Percentiles rank a stretch among this genome's conserved stretches.
Evolutionary conservation across 2,888 invertebrate species (phyloP).

Genomic region (Baronia brevicornis): DNA sequence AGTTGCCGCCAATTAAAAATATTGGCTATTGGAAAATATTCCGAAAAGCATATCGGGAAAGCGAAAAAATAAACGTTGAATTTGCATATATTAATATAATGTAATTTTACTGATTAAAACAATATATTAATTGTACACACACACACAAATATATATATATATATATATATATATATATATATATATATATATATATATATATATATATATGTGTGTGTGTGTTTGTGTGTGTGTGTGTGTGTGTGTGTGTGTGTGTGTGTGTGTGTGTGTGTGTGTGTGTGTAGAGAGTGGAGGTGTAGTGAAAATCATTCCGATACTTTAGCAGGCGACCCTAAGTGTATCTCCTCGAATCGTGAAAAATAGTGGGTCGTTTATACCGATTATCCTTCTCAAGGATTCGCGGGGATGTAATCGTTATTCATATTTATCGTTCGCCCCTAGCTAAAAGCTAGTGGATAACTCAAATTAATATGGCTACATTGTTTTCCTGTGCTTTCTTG

Average conservation of each 20-base stretch:
- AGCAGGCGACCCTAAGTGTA: conserved; percentile 29
- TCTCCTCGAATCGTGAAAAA: conserved; percentile 39
- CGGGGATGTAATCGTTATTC: conserved; percentile 12
- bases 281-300: conserved; percentile 29
- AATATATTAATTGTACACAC: no score
- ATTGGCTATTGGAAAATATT: conserved; percentile 38
- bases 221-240: no score
- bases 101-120: no score
- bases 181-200: no score
- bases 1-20: conserved; percentile 44
- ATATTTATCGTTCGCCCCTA: conserved; percentile 18
- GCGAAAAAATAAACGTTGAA: conserved; percentile 37
- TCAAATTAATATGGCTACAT: conserved; percentile 20
- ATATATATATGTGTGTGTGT: no score
- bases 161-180: no score
- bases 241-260: no score
- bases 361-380: conserved; percentile 33
- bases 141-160: no score
- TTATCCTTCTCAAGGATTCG: conserved; percentile 21
- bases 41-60: conserved; percentile 29
- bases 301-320: conserved; percentile 43
- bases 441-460: conserved; percentile 14
- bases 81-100: no score
- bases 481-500: conserved; percentile 23
- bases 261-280: no score